Percentiles rank a stretch among this genome's conserved stretches.
These are phyloP conservation scores for Dasypogon diadema DNA, from an alignment of 2,888 invertebrate genomes.

Conservation along the genomic window DNA sequence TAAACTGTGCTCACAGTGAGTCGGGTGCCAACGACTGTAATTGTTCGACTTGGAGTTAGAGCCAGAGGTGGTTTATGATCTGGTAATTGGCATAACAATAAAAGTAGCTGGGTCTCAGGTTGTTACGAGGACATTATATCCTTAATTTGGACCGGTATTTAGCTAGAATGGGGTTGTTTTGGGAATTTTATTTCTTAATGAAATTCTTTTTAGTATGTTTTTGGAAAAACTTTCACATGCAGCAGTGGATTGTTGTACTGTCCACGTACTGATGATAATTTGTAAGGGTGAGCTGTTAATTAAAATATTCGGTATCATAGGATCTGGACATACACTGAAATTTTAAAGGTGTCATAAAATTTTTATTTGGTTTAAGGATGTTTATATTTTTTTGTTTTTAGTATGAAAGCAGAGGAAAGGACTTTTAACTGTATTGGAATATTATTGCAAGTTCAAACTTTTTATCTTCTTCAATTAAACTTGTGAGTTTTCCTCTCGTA, in stretches of 20 bases:
- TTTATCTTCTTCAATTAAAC: no score
- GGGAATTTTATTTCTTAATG: constrained; percentile 32
- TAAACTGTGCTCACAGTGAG: neutral
- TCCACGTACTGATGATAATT: neutral
- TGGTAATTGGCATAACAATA: constrained; percentile 42
- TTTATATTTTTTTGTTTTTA: no score
- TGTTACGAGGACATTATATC: constrained; percentile 3
- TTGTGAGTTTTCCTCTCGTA: no score
- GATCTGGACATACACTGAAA: neutral
- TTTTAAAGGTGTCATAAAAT: neutral
- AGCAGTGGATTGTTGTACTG: neutral
- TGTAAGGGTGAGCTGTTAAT: constrained; percentile 16
- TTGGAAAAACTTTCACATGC: constrained; percentile 11
- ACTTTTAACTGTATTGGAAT: no score
- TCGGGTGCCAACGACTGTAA: constrained; percentile 16
- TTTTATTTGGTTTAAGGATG: no score
- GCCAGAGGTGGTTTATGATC: constrained; percentile 18
- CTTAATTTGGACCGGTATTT: constrained; percentile 21
- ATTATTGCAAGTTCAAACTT: no score
- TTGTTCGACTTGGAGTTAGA: neutral
- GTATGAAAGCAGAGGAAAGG: no score
- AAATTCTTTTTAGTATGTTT: constrained; percentile 13
- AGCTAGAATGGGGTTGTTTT: constrained; percentile 22
- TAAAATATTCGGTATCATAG: neutral
- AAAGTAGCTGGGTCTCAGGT: constrained; percentile 5